These are phyloP conservation scores for Nemotelus nigrinus DNA, from an alignment of 2,888 invertebrate genomes.

Conservation along the genomic window DNA sequence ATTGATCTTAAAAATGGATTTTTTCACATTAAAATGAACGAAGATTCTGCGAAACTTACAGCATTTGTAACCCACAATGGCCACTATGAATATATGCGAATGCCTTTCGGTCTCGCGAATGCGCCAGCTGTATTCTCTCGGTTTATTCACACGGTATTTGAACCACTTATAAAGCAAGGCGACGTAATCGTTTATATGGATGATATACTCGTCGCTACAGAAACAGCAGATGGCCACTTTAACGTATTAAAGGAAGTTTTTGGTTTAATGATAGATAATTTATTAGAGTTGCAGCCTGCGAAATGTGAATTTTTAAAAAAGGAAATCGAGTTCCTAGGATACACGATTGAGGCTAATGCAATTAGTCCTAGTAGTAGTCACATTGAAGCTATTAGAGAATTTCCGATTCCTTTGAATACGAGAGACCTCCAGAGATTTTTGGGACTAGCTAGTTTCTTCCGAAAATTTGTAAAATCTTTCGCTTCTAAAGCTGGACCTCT, in stretches of 20 bases:
- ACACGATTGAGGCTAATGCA: not conserved
- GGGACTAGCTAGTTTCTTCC: constrained; percentile 44
- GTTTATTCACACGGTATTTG: not conserved
- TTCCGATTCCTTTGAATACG: not conserved
- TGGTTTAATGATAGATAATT: too few relatives aligned
- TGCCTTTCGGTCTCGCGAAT: constrained; percentile 12
- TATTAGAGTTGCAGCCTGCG: too few relatives aligned
- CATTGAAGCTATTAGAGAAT: not conserved
- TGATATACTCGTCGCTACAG: not conserved
- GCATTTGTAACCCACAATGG: too few relatives aligned
- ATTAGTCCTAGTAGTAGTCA: not conserved
- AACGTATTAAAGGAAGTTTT: too few relatives aligned
- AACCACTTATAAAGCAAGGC: not conserved
- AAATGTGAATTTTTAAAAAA: too few relatives aligned
- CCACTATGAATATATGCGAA: too few relatives aligned
- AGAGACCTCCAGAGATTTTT: not conserved
- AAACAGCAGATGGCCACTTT: too few relatives aligned
- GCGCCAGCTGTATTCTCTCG: not conserved
- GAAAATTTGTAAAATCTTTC: constrained; percentile 50
- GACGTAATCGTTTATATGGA: not conserved
- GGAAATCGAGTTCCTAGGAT: not conserved
- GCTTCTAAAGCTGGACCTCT: constrained; percentile 54
- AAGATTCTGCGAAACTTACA: too few relatives aligned
- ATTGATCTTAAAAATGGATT: too few relatives aligned
- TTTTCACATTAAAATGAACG: too few relatives aligned